phyloP scores from a whole-genome alignment of 2,797 vertebrate species.

The Bradypodion pumilum region DNA sequence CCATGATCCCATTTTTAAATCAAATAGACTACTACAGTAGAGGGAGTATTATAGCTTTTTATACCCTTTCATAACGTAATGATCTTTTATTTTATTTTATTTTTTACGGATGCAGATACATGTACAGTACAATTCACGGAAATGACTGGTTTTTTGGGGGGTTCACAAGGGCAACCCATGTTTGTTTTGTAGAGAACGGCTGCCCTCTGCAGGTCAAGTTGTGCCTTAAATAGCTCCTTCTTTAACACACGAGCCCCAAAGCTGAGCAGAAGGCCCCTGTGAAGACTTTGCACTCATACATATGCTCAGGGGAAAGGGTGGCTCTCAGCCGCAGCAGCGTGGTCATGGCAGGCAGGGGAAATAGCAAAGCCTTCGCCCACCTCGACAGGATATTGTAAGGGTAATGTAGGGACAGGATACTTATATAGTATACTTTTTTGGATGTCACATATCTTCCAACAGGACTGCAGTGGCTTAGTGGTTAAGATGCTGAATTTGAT shows the following conservation, averaged over 20 bases:
- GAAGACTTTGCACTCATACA: not conserved
- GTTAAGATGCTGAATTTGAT: no score
- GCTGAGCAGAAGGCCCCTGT: not conserved
- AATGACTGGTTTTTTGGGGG: slow-evolving; percentile 27
- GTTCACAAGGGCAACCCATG: not conserved
- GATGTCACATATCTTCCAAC: no score
- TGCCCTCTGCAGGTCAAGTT: slow-evolving; percentile 78
- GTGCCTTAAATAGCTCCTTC: not conserved
- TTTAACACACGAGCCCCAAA: not conserved
- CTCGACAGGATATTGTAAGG: no score
- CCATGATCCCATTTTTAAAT: slow-evolving; percentile 33
- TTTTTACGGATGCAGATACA: slow-evolving; percentile 50
- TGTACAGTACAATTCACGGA: slow-evolving; percentile 48
- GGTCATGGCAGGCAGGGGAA: no score
- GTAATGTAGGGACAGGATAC: no score
- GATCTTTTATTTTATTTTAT: slow-evolving; percentile 60
- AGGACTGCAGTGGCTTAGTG: no score
- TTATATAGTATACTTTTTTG: no score
- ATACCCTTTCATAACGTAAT: slow-evolving; percentile 73
- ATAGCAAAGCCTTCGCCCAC: not conserved
- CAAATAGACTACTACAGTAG: slow-evolving; percentile 59
- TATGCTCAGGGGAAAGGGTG: not conserved
- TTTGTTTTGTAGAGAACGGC: slow-evolving; percentile 72
- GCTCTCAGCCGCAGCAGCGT: not conserved
- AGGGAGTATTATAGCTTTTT: slow-evolving; percentile 73